These are phyloP conservation scores for Mus spicilegus DNA, from an alignment of 2,113 vertebrate species.

Conservation along the genomic window DNA sequence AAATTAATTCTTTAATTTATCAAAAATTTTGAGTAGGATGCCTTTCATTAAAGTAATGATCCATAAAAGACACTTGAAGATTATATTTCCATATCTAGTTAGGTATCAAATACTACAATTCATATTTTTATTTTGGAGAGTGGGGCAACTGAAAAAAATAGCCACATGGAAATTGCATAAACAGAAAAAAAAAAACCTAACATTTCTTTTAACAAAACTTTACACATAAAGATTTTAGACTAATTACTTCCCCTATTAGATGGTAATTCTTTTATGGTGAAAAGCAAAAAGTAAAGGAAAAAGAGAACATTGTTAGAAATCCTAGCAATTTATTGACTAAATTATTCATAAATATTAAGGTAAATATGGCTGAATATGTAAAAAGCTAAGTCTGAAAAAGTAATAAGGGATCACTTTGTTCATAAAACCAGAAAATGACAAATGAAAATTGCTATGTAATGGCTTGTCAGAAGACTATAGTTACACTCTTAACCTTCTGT, in stretches of 20 bases:
- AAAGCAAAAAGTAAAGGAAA: background rate
- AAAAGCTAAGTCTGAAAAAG: background rate
- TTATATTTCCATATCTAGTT: background rate
- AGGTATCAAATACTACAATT: background rate
- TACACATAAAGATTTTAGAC: background rate
- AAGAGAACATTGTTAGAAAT: accelerated
- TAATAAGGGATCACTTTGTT: background rate
- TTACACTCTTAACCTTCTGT: background rate
- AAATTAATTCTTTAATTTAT: background rate
- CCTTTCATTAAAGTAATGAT: background rate
- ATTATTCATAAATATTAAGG: background rate
- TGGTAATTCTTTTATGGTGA: background rate
- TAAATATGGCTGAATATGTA: background rate
- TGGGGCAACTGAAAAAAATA: background rate
- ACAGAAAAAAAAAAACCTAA: background rate
- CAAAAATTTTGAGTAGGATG: background rate
- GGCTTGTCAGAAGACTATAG: background rate
- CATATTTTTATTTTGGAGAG: background rate
- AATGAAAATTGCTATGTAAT: background rate
- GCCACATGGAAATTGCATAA: background rate
- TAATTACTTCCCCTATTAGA: background rate
- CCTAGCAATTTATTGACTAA: background rate
- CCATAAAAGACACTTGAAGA: background rate
- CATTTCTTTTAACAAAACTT: background rate
- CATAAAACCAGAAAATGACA: background rate